These are phyloP conservation scores for Zaprionus kolodkinae DNA, from an alignment of 1,140 invertebrate species.

Conservation along the genomic window DNA sequence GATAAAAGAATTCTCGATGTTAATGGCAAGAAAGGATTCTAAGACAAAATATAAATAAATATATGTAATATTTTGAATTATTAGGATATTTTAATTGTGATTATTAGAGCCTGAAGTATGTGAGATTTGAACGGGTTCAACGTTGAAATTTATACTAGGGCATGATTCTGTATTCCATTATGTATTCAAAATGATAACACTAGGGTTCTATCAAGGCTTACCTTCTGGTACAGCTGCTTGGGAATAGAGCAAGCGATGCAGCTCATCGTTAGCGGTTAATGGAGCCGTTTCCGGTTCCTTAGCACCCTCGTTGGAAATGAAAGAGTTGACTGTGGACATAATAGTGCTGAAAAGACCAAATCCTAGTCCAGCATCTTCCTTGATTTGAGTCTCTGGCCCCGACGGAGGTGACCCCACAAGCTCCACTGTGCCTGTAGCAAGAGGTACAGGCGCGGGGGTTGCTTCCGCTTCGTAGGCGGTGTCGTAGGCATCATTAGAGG, in stretches of 20 bases:
- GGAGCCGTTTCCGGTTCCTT: slow-evolving; percentile 39
- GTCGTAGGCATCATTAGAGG: slow-evolving; percentile 45
- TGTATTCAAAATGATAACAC: no score
- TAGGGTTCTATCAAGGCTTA: neutral
- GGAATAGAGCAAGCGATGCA: slow-evolving; percentile 64
- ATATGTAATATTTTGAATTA: neutral
- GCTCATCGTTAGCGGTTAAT: slow-evolving; percentile 45
- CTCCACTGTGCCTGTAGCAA: slow-evolving; percentile 44
- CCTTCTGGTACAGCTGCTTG: neutral
- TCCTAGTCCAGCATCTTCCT: slow-evolving; percentile 53
- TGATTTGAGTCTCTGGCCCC: slow-evolving; percentile 13
- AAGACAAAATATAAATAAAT: neutral
- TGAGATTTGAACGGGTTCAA: neutral
- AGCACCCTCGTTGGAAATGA: slow-evolving; percentile 56
- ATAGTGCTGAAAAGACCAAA: slow-evolving; percentile 73
- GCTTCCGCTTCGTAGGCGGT: slow-evolving; percentile 43
- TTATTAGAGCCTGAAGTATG: neutral
- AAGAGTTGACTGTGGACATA: slow-evolving; percentile 74
- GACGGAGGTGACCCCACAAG: slow-evolving; percentile 45
- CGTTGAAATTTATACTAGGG: no score
- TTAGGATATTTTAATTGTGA: neutral
- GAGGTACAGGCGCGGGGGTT: slow-evolving; percentile 42
- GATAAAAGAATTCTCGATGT: neutral
- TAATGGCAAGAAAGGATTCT: neutral
- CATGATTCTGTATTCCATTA: no score